These are phyloP conservation scores for Leptinotarsa juncta DNA, from an alignment of 2,888 invertebrate species.

Conservation along the genomic window DNA sequence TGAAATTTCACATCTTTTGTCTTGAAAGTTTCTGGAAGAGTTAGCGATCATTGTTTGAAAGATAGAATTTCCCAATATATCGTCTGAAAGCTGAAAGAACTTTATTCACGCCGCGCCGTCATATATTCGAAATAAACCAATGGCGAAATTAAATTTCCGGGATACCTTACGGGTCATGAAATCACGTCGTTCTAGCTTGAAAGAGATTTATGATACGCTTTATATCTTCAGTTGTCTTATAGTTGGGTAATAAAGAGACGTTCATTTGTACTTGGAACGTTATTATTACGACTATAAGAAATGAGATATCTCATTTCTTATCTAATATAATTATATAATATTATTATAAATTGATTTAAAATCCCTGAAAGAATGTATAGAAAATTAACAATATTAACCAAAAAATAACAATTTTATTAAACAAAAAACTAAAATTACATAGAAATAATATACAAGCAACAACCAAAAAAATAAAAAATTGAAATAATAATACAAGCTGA, in stretches of 20 bases:
- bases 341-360: too few species aligned
- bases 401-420: too few species aligned
- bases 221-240: conserved; percentile 1
- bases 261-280: not conserved
- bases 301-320: not conserved
- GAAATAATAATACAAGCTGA: too few species aligned
- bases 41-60: not conserved
- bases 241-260: not conserved
- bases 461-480: too few species aligned
- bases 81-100: not conserved
- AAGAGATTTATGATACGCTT: not conserved
- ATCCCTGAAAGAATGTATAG: too few species aligned
- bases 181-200: not conserved
- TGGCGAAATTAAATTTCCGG: not conserved
- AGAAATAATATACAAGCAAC: too few species aligned
- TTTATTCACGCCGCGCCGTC: not conserved
- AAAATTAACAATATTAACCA: too few species aligned
- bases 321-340: too few species aligned
- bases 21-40: not conserved
- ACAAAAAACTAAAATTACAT: too few species aligned
- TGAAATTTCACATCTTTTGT: not conserved
- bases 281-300: not conserved
- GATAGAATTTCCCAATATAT: not conserved
- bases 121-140: not conserved
- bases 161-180: not conserved